A percentile compares a stretch with the other conserved stretches of the same genome.
Conservation (phyloP, 2,888 invertebrate species). For the Pseudeuparius sepicola region DNA sequence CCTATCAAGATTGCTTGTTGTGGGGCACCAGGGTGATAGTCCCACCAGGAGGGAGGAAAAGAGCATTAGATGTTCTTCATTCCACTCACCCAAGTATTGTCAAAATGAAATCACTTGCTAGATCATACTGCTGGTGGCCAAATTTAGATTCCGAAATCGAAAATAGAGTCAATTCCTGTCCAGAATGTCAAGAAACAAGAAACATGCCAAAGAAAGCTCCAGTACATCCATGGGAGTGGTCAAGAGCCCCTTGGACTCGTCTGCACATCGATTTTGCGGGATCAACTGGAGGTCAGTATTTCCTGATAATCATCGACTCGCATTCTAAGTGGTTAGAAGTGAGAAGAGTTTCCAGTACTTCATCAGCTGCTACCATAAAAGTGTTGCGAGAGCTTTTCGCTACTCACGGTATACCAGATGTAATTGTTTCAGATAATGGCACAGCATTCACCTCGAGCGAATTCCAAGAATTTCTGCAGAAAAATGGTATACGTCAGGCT, state of each 20-base stretch:
- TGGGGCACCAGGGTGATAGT: slow-evolving; percentile 22
- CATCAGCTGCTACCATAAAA: slow-evolving; percentile 15
- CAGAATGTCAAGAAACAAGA: background rate
- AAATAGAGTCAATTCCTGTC: background rate
- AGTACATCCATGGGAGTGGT: slow-evolving; percentile 4
- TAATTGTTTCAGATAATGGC: slow-evolving; percentile 19
- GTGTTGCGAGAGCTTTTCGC: slow-evolving; percentile 18
- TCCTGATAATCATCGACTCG: background rate
- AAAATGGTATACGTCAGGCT: slow-evolving; percentile 14
- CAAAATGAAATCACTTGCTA: slow-evolving; percentile 18
- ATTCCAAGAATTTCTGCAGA: slow-evolving; percentile 15
- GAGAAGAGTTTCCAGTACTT: slow-evolving; percentile 16
- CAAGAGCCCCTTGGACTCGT: slow-evolving; percentile 1
- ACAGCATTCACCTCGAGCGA: slow-evolving; percentile 19
- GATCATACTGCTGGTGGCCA: slow-evolving; percentile 7
- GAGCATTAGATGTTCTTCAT: slow-evolving; percentile 17
- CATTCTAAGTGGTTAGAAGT: slow-evolving; percentile 15
- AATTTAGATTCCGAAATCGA: slow-evolving; percentile 2
- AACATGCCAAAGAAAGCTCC: background rate
- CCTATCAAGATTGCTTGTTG: slow-evolving; percentile 16
- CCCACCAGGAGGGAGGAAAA: slow-evolving; percentile 12
- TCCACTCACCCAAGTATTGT: slow-evolving; percentile 23
- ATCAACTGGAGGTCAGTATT: background rate
- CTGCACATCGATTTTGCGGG: slow-evolving; percentile 6
- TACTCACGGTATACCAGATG: slow-evolving; percentile 17